Evolutionary conservation across 2,113 vertebrate genomes (phyloP).

Genomic region (Aix galericulata): DNA sequence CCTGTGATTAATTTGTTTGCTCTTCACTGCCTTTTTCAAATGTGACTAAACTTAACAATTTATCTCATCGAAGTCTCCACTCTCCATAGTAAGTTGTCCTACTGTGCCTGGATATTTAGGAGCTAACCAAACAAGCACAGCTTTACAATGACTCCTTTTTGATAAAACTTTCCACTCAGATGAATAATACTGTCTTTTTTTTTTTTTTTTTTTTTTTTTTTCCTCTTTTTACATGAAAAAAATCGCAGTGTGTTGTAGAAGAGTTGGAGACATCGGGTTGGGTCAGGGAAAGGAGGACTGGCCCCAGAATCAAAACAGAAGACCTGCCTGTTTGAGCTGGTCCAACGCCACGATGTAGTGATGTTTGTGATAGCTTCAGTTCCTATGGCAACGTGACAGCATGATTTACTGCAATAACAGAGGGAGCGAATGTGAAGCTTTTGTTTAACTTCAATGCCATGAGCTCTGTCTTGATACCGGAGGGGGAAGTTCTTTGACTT

Average conservation of each 20-base stretch:
- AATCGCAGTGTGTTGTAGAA: neutral
- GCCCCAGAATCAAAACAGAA: neutral
- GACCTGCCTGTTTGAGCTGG: neutral
- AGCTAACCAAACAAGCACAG: neutral
- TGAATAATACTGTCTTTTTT: neutral
- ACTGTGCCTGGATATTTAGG: neutral
- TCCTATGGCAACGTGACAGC: slow-evolving; percentile 14
- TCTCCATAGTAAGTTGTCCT: neutral
- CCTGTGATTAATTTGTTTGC: neutral
- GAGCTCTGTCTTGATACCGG: slow-evolving; percentile 14
- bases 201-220: neutral
- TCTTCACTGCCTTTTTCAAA: neutral
- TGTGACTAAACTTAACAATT: neutral
- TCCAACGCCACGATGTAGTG: neutral
- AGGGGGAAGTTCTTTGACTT: neutral
- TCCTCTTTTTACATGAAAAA: neutral
- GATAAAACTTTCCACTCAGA: neutral
- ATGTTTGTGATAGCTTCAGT: slow-evolving; percentile 39
- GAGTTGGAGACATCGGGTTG: neutral
- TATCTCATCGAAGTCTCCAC: neutral
- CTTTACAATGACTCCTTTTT: neutral
- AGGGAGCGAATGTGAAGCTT: slow-evolving; percentile 54
- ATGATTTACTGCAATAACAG: slow-evolving; percentile 33
- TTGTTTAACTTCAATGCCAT: slow-evolving; percentile 31
- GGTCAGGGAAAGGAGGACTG: neutral